A percentile compares a stretch with the other conserved stretches of the same genome.
phyloP scores from a whole-genome alignment of 2,797 vertebrate genomes.

The Toxotes lorentzi region DNA sequence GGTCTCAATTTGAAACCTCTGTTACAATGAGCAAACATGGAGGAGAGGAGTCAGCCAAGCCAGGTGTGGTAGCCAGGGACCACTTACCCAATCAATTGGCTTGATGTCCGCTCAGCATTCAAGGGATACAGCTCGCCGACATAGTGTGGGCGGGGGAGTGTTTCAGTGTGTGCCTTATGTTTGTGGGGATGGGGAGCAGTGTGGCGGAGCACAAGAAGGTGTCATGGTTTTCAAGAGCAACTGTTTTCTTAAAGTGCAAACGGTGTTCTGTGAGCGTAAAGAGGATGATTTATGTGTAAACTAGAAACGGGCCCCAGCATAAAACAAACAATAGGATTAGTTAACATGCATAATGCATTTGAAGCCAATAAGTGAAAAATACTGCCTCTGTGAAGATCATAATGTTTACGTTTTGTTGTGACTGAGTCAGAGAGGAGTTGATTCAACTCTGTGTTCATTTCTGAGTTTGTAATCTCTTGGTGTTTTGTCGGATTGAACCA shows the following conservation, averaged over 20 bases:
- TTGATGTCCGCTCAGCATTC: conserved; percentile 16
- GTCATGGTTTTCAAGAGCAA: too few relatives aligned
- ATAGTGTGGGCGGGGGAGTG: background rate
- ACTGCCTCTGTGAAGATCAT: background rate
- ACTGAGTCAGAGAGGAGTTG: background rate
- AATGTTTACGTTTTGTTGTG: background rate
- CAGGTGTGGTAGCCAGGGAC: conserved; percentile 49
- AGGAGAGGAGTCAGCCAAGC: background rate
- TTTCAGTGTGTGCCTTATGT: background rate
- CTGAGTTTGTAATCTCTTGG: background rate
- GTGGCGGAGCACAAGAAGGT: background rate
- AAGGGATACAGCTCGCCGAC: background rate
- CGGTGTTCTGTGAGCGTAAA: too few relatives aligned
- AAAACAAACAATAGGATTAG: too few relatives aligned
- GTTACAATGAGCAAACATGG: conserved; percentile 47
- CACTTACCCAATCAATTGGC: conserved; percentile 35
- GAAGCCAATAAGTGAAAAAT: background rate
- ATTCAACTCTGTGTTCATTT: background rate
- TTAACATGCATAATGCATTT: background rate
- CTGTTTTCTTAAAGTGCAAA: too few relatives aligned
- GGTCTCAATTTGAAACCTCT: background rate
- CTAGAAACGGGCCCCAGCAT: too few relatives aligned
- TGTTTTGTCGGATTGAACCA: background rate
- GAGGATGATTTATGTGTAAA: too few relatives aligned
- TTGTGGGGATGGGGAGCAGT: background rate